Base-by-base conservation (phyloP, 1,140 invertebrate genomes). In the Papilio polytes region DNA sequence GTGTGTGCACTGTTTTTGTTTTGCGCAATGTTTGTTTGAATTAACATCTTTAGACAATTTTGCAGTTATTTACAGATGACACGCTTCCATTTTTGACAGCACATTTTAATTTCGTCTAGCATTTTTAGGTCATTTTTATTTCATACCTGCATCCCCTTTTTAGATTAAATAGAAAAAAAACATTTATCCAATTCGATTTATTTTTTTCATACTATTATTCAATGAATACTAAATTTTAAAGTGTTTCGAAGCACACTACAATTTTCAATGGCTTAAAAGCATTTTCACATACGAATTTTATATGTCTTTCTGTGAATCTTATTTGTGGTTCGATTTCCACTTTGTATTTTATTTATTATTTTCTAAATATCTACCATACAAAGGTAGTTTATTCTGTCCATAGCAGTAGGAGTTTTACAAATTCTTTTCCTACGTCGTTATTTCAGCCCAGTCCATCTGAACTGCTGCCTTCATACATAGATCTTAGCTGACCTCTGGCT, bases 161-260 rank as follows among this genome's bases (percentile, higher is more conserved):
- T 18, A n/a, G 6, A n/a, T 56, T 18, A 51, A 51, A 15, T 51
- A n/a, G 4, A 15, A 15, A 51, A 15, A 51, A 36, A 36, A 36
- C 36, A 36, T 36, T 36, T 36, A 36, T 36, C 36, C 36, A 36
- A 36, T 36, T 36, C 36, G 6, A 36, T 36, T 36, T 36, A 6
- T 36, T 36, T 41, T 41, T 41, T 8, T 41, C 36, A 8, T 41
- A 41, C 31, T 4, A 36, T 36, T 15, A 0, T 12, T 18, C 0
- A 53, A 53, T 18, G 15, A 3, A n/a, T 15, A 48, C 13, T 7
- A 18, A 7, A 18, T 53, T 7, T 53, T 18, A 3, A 53, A 53
- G 53, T 56, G 53, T 56, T 56, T 56, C 53, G 53, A 56, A 56
- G n/a, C 53, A 56, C 53, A 56, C 53, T 56, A 56, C 48, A 56